These are phyloP conservation scores for Acipenser oxyrinchus DNA, from an alignment of 2,797 vertebrate species.

Conservation along the genomic window DNA sequence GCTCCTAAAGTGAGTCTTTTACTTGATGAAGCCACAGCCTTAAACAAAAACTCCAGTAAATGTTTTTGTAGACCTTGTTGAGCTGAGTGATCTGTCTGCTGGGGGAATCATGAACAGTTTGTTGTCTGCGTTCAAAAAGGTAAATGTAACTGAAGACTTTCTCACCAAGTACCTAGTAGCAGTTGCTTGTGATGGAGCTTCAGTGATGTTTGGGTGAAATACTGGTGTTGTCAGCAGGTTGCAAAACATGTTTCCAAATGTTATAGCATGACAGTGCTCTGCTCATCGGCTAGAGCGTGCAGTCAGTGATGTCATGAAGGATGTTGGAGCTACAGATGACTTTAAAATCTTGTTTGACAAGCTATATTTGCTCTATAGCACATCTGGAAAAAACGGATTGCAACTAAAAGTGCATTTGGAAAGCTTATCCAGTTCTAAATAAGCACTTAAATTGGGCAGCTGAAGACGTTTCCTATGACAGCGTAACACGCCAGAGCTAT, in stretches of 20 bases:
- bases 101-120: not conserved
- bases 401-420: not conserved
- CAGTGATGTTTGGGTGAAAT: not conserved
- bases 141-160: slow-evolving; percentile 5
- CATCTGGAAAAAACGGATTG: not conserved
- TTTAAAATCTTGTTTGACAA: too few relatives aligned
- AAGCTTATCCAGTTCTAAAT: slow-evolving; percentile 8
- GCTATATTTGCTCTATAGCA: too few relatives aligned
- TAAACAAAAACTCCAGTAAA: not conserved
- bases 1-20: too few relatives aligned
- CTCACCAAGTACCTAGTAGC: not conserved
- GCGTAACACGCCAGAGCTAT: not conserved
- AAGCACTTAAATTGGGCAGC: slow-evolving; percentile 11
- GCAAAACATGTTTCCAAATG: too few relatives aligned
- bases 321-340: not conserved
- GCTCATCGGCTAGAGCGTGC: too few relatives aligned
- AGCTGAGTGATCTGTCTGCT: not conserved
- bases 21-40: not conserved
- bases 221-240: not conserved
- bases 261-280: too few relatives aligned
- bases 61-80: slow-evolving; percentile 1
- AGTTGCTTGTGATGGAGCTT: not conserved
- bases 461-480: not conserved
- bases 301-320: not conserved
- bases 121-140: not conserved